phyloP scores from a whole-genome alignment of 2,888 invertebrate species.

The Theristus sp. region DNA sequence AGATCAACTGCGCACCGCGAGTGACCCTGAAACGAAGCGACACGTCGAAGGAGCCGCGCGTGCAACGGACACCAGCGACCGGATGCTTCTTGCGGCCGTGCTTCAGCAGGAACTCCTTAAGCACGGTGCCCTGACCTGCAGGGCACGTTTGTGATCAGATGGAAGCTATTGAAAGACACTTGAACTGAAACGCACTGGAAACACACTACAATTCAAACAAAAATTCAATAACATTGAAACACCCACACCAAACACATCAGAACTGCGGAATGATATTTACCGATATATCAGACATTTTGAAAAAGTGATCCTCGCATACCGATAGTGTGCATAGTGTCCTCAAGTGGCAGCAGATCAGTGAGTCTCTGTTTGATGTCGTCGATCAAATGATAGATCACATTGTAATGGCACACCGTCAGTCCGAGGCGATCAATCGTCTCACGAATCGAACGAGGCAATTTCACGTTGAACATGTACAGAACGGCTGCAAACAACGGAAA shows the following conservation, averaged over 20 bases:
- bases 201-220: no score
- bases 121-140: conserved; percentile 60
- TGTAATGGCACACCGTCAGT: conserved; percentile 49
- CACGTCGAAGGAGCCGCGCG: conserved; percentile 20
- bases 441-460: conserved; percentile 27
- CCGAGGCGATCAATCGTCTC: conserved; percentile 38
- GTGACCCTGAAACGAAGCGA: not conserved
- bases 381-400: conserved; percentile 78
- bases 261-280: no score
- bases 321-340: conserved; percentile 55
- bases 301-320: no score
- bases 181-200: no score
- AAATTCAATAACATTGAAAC: no score
- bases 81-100: conserved; percentile 53
- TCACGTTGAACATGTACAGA: conserved; percentile 71
- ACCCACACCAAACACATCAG: no score
- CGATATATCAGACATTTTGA: no score
- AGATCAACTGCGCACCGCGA: not conserved
- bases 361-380: conserved; percentile 66
- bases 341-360: conserved; percentile 47
- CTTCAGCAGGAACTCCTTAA: conserved; percentile 47
- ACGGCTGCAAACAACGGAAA: conserved; percentile 41
- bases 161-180: no score
- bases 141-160: no score
- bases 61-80: conserved; percentile 21